Conservation (phyloP, 1,140 invertebrate genomes). For the Magallana angulata region DNA sequence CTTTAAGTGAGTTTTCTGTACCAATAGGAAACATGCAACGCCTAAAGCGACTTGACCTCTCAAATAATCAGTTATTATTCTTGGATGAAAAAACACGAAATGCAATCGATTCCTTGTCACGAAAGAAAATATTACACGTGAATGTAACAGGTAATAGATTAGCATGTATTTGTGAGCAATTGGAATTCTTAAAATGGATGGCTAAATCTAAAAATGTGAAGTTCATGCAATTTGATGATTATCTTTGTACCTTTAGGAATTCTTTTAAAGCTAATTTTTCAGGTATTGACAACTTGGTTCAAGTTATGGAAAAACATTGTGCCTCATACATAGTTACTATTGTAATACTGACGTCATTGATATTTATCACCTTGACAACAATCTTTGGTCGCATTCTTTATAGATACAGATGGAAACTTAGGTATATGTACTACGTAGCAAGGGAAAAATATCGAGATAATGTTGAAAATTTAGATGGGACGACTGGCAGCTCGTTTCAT, state of each 20-base stretch:
- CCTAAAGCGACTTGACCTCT: not conserved
- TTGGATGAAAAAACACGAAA: not conserved
- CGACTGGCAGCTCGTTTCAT: slow-evolving; percentile 81
- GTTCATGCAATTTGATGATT: not conserved
- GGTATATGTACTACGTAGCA: not conserved
- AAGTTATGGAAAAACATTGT: not conserved
- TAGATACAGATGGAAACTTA: not conserved
- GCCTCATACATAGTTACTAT: not conserved
- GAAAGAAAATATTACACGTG: not conserved
- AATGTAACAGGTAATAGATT: not conserved
- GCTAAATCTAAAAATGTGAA: not conserved
- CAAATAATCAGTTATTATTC: not conserved
- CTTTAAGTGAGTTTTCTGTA: not conserved
- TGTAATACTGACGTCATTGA: not conserved
- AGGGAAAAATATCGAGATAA: not conserved
- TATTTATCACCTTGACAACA: not conserved
- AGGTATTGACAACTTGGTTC: not conserved
- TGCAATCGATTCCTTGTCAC: not conserved
- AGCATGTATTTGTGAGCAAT: not conserved
- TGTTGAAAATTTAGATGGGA: not conserved
- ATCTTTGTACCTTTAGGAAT: not conserved
- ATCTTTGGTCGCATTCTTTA: not conserved
- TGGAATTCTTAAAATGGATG: not conserved
- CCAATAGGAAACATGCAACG: not conserved
- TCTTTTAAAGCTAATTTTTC: not conserved